Base-by-base conservation (phyloP, 1,140 invertebrate species). In the Apis cerana region DNA sequence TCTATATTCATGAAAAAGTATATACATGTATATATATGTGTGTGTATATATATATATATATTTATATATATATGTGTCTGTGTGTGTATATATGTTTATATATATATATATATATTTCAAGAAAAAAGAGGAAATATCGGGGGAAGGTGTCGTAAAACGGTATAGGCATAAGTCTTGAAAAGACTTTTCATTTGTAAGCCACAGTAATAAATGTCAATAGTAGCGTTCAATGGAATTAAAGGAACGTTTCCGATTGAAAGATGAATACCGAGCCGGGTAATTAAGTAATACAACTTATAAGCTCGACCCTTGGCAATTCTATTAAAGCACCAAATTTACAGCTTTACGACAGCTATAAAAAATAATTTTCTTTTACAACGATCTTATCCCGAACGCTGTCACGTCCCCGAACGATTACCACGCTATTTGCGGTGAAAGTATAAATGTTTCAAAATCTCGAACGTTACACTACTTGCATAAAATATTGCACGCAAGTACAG, bases 311-410 rank as follows among this genome's bases (percentile, higher is more conserved):
- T 1, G 8, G 23, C 19, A 17, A 52, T 27, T 19, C n/a, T 13
- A 23, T 59, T 12, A 19, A 68, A 17, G 58, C 13, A 11, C n/a
- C n/a, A 21, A 64, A n/a, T 90, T 91, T 89, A 87, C 67, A 48
- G 76, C 65, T 88, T 89, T 87, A 90, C 70, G 82, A 68, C 23
- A 48, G 59, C 33, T 82, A 74, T 54, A 85, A 71, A 87, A 83
- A 77, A 79, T 84, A 85, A 88, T 89, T 87, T 80, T 56, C 48
- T 58, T 85, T 87, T 88, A 85, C 64, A 58, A 86, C 64, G 54
- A 64, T 67, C 65, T 84, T 75, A 77, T 70, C 71, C 58, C 56
- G 43, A 59, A 61, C 81, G 58, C 62, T 43, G 33, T 43, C 67
- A 61, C 74, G 70, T 27, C 43, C 74, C 75, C 64, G 70, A 79